A percentile compares a stretch with the other conserved stretches of the same genome.
These are phyloP conservation scores for Pseudomyrmex concolor DNA, from an alignment of 1,140 invertebrate genomes.

Conservation along the genomic window DNA sequence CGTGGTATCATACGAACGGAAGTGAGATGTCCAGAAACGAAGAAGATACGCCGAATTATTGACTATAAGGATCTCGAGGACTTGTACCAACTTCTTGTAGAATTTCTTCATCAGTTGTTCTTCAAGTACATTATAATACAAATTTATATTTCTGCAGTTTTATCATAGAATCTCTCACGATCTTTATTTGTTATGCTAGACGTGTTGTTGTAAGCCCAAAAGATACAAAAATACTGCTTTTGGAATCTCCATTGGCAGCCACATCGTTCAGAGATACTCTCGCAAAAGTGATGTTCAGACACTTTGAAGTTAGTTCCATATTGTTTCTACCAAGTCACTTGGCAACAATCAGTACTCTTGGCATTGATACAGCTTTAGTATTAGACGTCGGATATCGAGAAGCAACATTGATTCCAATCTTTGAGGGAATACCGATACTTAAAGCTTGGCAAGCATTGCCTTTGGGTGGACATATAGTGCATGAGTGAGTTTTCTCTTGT, in stretches of 20 bases:
- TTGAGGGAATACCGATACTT: slow-evolving; percentile 93
- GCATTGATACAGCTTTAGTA: slow-evolving; percentile 91
- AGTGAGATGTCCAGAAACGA: slow-evolving; percentile 89
- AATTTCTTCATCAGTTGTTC: slow-evolving; percentile 95
- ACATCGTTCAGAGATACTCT: slow-evolving; percentile 93
- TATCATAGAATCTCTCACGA: neutral
- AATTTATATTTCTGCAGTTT: neutral
- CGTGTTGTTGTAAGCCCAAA: slow-evolving; percentile 96
- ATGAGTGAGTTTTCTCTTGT: slow-evolving; percentile 84
- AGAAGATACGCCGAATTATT: slow-evolving; percentile 88
- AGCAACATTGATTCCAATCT: slow-evolving; percentile 92
- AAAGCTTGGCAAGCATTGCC: slow-evolving; percentile 92
- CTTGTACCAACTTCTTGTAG: slow-evolving; percentile 93
- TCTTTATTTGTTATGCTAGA: slow-evolving; percentile 84
- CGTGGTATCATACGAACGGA: slow-evolving; percentile 94
- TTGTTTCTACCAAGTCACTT: slow-evolving; percentile 92
- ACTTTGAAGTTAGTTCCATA: slow-evolving; percentile 93
- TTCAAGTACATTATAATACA: slow-evolving; percentile 89
- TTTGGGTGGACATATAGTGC: slow-evolving; percentile 89
- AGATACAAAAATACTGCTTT: slow-evolving; percentile 94
- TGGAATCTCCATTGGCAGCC: slow-evolving; percentile 95
- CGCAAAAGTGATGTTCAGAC: slow-evolving; percentile 95
- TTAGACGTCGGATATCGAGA: slow-evolving; percentile 95
- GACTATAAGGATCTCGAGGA: slow-evolving; percentile 90
- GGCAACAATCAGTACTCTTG: slow-evolving; percentile 91